Evolutionary conservation across 2,113 vertebrate genomes (phyloP).

Genomic region (Andinoacara biseriatus): DNA sequence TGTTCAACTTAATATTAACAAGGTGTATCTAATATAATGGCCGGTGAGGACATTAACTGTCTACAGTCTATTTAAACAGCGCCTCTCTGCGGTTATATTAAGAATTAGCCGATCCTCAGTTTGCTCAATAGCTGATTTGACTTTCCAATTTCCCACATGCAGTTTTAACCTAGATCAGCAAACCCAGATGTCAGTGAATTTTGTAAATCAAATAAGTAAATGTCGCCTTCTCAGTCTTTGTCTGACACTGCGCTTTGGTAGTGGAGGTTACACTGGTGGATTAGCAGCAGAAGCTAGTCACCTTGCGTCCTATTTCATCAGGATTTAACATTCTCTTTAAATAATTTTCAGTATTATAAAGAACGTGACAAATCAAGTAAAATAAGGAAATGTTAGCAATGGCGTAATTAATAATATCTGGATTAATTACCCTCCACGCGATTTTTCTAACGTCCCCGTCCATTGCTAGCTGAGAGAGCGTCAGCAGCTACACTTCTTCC

Average conservation of each 20-base stretch:
- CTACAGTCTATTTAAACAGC: neutral
- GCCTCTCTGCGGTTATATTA: neutral
- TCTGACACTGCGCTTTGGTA: neutral
- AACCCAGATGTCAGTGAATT: neutral
- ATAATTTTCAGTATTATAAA: neutral
- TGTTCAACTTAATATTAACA: neutral
- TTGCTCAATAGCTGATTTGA: neutral
- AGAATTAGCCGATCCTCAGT: neutral
- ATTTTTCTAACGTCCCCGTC: neutral
- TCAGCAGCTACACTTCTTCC: neutral
- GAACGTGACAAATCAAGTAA: fast-evolving
- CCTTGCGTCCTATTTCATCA: neutral
- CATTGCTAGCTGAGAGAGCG: conserved; percentile 47
- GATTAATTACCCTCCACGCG: conserved; percentile 57
- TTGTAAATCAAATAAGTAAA: neutral
- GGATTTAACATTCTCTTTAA: neutral
- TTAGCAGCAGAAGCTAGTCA: conserved; percentile 35
- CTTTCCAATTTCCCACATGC: neutral
- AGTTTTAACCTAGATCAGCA: neutral
- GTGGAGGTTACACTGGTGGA: conserved; percentile 5
- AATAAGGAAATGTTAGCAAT: fast-evolving
- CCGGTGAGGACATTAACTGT: neutral
- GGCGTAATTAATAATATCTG: neutral
- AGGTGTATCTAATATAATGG: neutral
- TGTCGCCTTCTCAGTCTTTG: neutral